Conservation (phyloP, 2,888 invertebrate species). For the Catocala fraxini region DNA sequence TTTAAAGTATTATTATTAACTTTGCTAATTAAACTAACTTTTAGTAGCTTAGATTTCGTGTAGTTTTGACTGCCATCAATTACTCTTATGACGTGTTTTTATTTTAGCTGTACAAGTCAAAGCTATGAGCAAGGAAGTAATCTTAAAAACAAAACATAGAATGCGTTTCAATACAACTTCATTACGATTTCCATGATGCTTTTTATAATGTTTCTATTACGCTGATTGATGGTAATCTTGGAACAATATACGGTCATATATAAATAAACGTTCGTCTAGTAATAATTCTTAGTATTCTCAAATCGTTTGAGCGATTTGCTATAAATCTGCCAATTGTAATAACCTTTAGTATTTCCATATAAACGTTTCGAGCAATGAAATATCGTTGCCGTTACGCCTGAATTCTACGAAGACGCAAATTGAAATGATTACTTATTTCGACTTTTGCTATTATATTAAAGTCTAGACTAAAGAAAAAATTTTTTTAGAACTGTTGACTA, state of each 20-base stretch:
- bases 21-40: no score
- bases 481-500: no score
- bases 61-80: no score
- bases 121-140: no score
- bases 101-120: no score
- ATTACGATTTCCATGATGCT: background rate
- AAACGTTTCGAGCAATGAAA: background rate
- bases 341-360: background rate
- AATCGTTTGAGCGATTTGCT: slow-evolving; percentile 22
- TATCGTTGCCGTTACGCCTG: background rate
- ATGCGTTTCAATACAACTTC: background rate
- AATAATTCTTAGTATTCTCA: slow-evolving; percentile 30
- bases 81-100: no score
- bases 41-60: no score
- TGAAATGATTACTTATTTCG: background rate
- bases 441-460: no score
- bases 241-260: slow-evolving; percentile 30
- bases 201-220: slow-evolving; percentile 25
- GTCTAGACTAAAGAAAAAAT: no score
- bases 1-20: no score
- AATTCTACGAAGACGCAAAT: background rate
- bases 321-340: slow-evolving; percentile 15
- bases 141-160: no score
- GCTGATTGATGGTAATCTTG: slow-evolving; percentile 20
- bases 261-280: slow-evolving; percentile 29